phyloP scores from a whole-genome alignment of 64 coral and sea anemone genomes.

The Platygyra sinensis region DNA sequence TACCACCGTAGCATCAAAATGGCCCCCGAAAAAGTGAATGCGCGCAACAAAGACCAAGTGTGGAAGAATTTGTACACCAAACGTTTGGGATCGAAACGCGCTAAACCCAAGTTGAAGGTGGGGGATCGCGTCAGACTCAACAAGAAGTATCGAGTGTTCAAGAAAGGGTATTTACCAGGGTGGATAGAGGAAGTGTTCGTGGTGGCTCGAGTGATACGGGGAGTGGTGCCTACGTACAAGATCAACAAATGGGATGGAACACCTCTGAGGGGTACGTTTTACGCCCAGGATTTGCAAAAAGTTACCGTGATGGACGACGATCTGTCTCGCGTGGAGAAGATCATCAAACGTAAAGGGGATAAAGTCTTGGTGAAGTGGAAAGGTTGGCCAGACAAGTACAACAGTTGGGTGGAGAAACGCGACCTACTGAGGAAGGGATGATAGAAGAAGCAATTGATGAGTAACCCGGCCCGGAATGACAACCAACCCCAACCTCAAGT shows the following conservation, averaged over 20 bases:
- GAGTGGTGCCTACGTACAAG: constrained; percentile 4
- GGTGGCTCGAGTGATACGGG: neutral
- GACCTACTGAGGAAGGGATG: neutral
- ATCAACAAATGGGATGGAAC: constrained; percentile 43
- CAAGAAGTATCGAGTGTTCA: constrained; percentile 7
- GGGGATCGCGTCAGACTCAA: constrained; percentile 42
- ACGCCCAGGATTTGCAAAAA: neutral
- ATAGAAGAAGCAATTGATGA: constrained; percentile 1
- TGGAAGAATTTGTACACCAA: constrained; percentile 46
- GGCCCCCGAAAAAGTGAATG: neutral
- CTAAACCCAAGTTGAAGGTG: neutral
- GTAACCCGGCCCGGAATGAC: neutral
- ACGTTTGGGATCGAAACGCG: neutral
- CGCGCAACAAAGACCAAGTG: neutral
- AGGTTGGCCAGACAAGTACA: no score
- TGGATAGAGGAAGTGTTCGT: constrained; percentile 68
- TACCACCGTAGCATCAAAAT: constrained; percentile 6
- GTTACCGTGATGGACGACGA: no score
- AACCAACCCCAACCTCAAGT: neutral
- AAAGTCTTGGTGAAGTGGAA: no score
- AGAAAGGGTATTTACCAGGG: constrained; percentile 55
- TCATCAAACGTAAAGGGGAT: no score
- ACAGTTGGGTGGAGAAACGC: neutral
- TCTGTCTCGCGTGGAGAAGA: no score
- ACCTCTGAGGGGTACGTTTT: constrained; percentile 47